A percentile compares a stretch with the other conserved stretches of the same genome.
Evolutionary conservation across 2,888 invertebrate species (phyloP).

Genomic region (Drosophila monieri): DNA sequence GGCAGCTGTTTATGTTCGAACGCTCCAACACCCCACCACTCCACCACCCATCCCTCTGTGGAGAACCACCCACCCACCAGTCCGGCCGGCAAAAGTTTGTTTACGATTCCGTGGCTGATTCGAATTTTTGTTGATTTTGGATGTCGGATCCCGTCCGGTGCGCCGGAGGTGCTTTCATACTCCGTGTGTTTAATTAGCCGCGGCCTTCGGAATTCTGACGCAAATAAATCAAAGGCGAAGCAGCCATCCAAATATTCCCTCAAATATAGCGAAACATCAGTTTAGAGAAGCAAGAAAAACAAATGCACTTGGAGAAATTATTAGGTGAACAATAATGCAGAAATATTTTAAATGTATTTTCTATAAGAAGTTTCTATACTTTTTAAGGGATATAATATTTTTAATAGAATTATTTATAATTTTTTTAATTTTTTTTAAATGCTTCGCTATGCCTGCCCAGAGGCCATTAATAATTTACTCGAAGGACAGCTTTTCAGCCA

Average conservation of each 20-base stretch:
- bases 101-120: slow-evolving; percentile 32
- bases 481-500: slow-evolving; percentile 27
- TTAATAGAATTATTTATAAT: not conserved
- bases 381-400: not conserved
- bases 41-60: not conserved
- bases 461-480: slow-evolving; percentile 56
- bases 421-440: not conserved
- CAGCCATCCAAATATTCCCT: slow-evolving; percentile 9
- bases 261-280: slow-evolving; percentile 13
- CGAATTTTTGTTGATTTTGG: slow-evolving; percentile 34
- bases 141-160: slow-evolving; percentile 7
- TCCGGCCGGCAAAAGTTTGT: slow-evolving; percentile 37
- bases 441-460: not conserved
- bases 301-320: slow-evolving; percentile 25
- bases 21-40: not conserved
- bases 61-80: slow-evolving; percentile 11
- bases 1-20: slow-evolving; percentile 49
- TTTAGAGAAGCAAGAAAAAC: slow-evolving; percentile 3
- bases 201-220: slow-evolving; percentile 44
- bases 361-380: not conserved
- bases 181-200: slow-evolving; percentile 50
- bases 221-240: slow-evolving; percentile 51
- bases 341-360: not conserved
- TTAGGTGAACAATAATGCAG: not conserved
- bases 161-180: slow-evolving; percentile 20